These are phyloP conservation scores for Troglohyphantes excavatus DNA, from an alignment of 2,888 invertebrate genomes.

Conservation along the genomic window DNA sequence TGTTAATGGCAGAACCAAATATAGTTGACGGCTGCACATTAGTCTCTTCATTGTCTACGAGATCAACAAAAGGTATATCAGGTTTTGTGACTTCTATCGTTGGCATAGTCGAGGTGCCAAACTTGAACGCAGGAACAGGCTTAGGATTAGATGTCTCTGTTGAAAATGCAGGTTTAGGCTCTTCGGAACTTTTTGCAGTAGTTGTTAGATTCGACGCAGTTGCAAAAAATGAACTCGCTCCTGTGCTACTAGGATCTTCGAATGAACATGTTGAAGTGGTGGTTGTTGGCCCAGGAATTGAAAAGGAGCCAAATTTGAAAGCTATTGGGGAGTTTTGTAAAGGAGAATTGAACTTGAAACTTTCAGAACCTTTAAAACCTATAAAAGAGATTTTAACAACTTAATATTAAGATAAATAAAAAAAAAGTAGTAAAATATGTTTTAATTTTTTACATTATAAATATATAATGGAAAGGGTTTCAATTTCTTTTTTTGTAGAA, in stretches of 20 bases:
- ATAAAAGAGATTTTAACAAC: background rate
- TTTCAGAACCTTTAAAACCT: conserved; percentile 38
- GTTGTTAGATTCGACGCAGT: background rate
- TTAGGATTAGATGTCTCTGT: conserved; percentile 9
- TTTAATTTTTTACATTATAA: no score
- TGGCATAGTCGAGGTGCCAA: conserved; percentile 13
- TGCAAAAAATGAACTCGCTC: conserved; percentile 16
- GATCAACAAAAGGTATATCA: conserved; percentile 26
- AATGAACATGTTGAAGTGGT: conserved; percentile 14
- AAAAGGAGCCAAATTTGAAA: conserved; percentile 42
- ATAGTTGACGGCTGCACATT: background rate
- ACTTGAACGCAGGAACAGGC: conserved; percentile 32
- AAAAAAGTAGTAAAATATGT: no score
- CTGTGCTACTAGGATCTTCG: conserved; percentile 8
- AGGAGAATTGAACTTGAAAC: conserved; percentile 59
- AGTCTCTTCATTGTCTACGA: conserved; percentile 1
- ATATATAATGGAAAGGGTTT: no score
- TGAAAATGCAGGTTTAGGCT: background rate
- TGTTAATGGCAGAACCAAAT: background rate
- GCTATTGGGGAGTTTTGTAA: conserved; percentile 47
- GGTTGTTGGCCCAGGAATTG: conserved; percentile 12
- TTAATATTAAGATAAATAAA: no score
- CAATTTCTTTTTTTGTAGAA: no score
- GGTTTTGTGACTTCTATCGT: conserved; percentile 7
- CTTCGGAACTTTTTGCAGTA: background rate